Conservation (phyloP, 2,888 invertebrate genomes). For the Carabus problematicus region DNA sequence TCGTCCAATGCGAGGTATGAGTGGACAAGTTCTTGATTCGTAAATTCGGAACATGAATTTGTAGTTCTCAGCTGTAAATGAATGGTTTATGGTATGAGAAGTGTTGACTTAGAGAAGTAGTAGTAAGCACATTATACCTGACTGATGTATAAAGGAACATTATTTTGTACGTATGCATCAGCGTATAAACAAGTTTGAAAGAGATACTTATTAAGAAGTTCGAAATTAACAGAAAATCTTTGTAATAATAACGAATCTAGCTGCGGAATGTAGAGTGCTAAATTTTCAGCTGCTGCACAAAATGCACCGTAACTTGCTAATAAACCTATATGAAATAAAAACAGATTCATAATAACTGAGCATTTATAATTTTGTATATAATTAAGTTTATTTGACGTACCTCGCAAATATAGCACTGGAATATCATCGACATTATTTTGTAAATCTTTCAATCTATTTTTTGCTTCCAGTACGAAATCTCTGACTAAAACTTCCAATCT, state of each 20-base stretch:
- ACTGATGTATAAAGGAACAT: constrained; percentile 62
- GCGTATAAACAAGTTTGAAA: constrained; percentile 62
- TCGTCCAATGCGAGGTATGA: constrained; percentile 65
- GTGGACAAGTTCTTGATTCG: constrained; percentile 58
- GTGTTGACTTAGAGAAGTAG: too few species aligned
- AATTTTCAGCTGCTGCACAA: constrained; percentile 66
- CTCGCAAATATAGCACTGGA: constrained; percentile 30
- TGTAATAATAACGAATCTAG: constrained; percentile 67
- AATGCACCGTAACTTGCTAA: constrained; percentile 70
- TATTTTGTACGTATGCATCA: constrained; percentile 65
- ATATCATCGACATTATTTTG: constrained; percentile 40
- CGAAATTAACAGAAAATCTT: constrained; percentile 71
- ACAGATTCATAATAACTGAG: not conserved
- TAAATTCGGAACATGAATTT: constrained; percentile 30
- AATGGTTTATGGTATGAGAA: not conserved
- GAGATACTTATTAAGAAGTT: constrained; percentile 71
- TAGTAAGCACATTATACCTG: constrained; percentile 54
- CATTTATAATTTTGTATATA: not conserved
- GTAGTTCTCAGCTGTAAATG: constrained; percentile 25
- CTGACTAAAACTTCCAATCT: constrained; percentile 69
- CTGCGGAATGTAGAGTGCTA: constrained; percentile 66
- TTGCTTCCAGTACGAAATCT: constrained; percentile 71
- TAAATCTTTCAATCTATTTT: constrained; percentile 62
- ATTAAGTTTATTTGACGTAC: constrained; percentile 20
- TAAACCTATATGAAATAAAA: constrained; percentile 58